Evolutionary conservation across 2,113 vertebrate species (phyloP).

Genomic region (Meles meles): DNA sequence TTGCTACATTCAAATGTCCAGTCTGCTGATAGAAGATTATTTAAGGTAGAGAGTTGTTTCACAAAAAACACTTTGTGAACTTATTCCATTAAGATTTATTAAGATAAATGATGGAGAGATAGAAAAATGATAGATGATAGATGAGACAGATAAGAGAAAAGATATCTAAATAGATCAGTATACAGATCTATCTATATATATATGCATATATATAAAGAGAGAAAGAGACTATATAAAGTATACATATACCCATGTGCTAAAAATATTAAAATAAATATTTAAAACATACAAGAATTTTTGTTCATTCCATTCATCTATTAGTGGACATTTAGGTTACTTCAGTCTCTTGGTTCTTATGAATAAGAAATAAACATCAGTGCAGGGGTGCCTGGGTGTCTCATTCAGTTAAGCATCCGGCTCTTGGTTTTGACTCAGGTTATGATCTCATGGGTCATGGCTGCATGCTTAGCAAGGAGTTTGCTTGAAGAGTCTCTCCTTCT

Average conservation of each 20-base stretch:
- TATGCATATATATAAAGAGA: neutral
- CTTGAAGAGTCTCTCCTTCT: neutral
- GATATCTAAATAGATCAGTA: neutral
- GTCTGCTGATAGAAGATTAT: neutral
- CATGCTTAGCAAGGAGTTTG: neutral
- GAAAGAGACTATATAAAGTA: neutral
- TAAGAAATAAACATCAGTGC: neutral
- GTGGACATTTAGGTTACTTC: neutral
- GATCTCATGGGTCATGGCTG: neutral
- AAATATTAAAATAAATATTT: neutral
- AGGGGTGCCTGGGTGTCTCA: neutral
- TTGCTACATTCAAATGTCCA: neutral
- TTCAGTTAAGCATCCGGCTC: neutral
- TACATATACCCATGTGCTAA: neutral
- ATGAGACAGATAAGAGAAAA: neutral
- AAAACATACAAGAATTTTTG: neutral
- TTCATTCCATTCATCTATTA: neutral
- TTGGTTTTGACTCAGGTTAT: neutral
- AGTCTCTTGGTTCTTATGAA: neutral
- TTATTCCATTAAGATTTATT: neutral
- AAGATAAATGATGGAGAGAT: neutral
- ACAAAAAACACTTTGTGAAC: neutral
- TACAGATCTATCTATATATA: neutral
- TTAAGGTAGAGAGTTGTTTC: neutral
- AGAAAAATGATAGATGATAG: neutral